Percentiles rank a stretch among this genome's conserved stretches.
Evolutionary conservation across 1,140 invertebrate genomes (phyloP).

Genomic region (Euwallacea similis): DNA sequence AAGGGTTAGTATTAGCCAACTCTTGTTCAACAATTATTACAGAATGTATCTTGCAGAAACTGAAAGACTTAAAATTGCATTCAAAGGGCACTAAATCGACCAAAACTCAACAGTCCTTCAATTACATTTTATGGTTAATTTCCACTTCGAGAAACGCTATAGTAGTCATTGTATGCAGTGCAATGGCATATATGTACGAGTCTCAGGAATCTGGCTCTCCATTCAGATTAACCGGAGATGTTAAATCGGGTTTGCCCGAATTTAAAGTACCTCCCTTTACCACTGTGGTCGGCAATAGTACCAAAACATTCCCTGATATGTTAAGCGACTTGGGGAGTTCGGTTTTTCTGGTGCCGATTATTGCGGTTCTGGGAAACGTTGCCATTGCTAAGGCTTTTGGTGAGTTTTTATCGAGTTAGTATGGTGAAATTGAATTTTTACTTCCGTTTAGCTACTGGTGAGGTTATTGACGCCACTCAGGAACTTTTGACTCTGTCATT

Average conservation of each 20-base stretch:
- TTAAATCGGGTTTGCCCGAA: slow-evolving; percentile 63
- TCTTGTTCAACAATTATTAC: too few relatives aligned
- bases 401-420: slow-evolving; percentile 48
- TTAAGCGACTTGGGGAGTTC: slow-evolving; percentile 70
- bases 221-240: slow-evolving; percentile 69
- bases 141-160: slow-evolving; percentile 80
- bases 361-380: slow-evolving; percentile 80
- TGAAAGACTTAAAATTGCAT: slow-evolving; percentile 59
- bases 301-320: slow-evolving; percentile 54
- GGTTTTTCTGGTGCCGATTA: slow-evolving; percentile 77
- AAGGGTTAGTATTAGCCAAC: slow-evolving; percentile 61
- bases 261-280: slow-evolving; percentile 64
- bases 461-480: slow-evolving; percentile 79
- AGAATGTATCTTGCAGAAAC: slow-evolving; percentile 59
- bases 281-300: slow-evolving; percentile 59
- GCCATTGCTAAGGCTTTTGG: slow-evolving; percentile 86
- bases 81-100: slow-evolving; percentile 43
- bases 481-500: slow-evolving; percentile 83
- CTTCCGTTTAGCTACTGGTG: slow-evolving; percentile 64
- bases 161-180: slow-evolving; percentile 66
- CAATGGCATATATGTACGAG: slow-evolving; percentile 61
- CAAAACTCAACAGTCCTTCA: slow-evolving; percentile 53
- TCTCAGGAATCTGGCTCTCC: slow-evolving; percentile 53
- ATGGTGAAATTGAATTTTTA: not conserved
- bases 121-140: slow-evolving; percentile 70